These are phyloP conservation scores for Apamea epomidion DNA, from an alignment of 2,888 invertebrate species.

Conservation along the genomic window DNA sequence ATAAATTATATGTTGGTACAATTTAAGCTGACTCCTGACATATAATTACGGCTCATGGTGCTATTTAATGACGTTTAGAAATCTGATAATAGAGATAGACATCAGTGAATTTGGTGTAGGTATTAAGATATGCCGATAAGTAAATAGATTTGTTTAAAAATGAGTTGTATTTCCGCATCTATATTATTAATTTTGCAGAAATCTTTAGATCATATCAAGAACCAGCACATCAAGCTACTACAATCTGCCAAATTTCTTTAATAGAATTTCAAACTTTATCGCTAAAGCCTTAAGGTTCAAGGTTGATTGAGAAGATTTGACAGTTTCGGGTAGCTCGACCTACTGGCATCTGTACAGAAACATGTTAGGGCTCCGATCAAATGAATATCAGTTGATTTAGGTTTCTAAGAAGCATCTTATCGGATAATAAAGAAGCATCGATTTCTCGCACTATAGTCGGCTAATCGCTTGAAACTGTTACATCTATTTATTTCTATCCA, in stretches of 20 bases:
- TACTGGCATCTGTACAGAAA: background rate
- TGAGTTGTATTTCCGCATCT: background rate
- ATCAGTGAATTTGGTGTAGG: background rate
- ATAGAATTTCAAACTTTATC: no score
- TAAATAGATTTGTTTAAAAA: background rate
- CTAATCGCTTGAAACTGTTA: slow-evolving; percentile 30
- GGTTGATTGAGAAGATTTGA: no score
- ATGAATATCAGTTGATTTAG: background rate
- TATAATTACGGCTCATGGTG: background rate
- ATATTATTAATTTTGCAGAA: background rate
- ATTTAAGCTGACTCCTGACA: background rate
- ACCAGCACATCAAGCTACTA: no score
- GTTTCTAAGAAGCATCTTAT: background rate
- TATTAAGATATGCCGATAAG: slow-evolving; percentile 13
- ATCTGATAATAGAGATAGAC: slow-evolving; percentile 14
- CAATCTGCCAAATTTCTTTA: no score
- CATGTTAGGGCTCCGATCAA: background rate
- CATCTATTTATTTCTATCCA: slow-evolving; percentile 46
- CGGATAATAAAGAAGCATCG: background rate
- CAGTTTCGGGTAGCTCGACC: no score
- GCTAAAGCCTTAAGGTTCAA: no score
- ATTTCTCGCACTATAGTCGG: slow-evolving; percentile 3
- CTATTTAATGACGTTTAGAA: slow-evolving; percentile 1
- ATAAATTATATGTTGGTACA: background rate
- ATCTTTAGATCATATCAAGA: background rate